A percentile compares a stretch with the other conserved stretches of the same genome.
These are phyloP conservation scores for Anthonomus grandis DNA, from an alignment of 1,140 invertebrate genomes.

Conservation along the genomic window DNA sequence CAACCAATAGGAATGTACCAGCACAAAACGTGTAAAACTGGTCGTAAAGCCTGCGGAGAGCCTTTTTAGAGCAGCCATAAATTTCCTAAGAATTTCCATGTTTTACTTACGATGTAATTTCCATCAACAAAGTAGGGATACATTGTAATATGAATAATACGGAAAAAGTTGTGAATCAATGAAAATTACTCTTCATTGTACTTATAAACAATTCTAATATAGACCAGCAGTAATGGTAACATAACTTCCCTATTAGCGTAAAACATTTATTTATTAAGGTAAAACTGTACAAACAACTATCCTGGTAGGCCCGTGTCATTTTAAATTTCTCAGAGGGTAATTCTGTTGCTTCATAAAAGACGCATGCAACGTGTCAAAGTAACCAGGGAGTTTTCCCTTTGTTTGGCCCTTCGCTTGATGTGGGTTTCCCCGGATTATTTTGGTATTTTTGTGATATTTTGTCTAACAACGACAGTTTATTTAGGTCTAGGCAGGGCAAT, in stretches of 20 bases:
- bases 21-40: conserved; percentile 1
- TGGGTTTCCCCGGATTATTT: conserved; percentile 16
- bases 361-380: conserved; percentile 28
- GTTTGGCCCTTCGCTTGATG: conserved; percentile 30
- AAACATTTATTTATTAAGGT: conserved; percentile 24
- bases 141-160: too few relatives aligned
- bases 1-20: conserved; percentile 7
- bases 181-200: too few relatives aligned
- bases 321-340: conserved; percentile 28
- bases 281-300: conserved; percentile 24
- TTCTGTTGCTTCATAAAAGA: conserved; percentile 25
- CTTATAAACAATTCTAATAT: too few relatives aligned
- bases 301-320: conserved; percentile 19
- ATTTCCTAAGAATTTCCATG: too few relatives aligned
- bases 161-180: too few relatives aligned
- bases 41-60: not conserved
- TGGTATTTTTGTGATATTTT: not conserved
- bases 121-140: too few relatives aligned
- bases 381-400: conserved; percentile 22
- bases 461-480: too few relatives aligned
- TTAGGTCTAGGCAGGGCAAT: too few relatives aligned
- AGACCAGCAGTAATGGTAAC: conserved; percentile 13
- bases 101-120: too few relatives aligned
- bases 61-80: too few relatives aligned
- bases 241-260: conserved; percentile 26